These are phyloP conservation scores for Salmo trutta DNA, from an alignment of 2,797 vertebrate genomes.

Conservation along the genomic window DNA sequence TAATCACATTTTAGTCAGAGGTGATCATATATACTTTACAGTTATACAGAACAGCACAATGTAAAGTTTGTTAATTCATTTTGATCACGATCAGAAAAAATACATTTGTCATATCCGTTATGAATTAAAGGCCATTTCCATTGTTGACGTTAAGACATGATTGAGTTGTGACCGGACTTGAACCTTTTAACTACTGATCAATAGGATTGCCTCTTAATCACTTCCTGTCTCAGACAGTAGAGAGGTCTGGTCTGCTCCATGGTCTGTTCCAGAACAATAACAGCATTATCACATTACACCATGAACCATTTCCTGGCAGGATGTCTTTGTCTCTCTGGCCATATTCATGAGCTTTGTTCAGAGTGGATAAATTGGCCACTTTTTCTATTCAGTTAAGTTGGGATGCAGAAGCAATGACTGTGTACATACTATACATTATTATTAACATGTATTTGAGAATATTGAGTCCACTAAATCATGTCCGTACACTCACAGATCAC, in stretches of 20 bases:
- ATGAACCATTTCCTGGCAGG: constrained; percentile 5
- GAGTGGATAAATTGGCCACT: neutral
- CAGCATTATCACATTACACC: constrained; percentile 25
- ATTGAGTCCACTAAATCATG: neutral
- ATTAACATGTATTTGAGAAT: neutral
- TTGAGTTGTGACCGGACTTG: neutral
- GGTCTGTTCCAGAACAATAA: constrained; percentile 10
- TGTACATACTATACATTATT: neutral
- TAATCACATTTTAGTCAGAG: neutral
- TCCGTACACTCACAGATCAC: neutral
- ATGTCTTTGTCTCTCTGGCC: neutral
- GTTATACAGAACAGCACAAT: neutral
- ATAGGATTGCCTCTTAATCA: constrained; percentile 17
- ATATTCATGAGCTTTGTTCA: neutral
- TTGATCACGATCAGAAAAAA: neutral
- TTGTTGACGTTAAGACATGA: neutral
- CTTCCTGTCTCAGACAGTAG: constrained; percentile 8
- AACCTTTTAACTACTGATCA: constrained; percentile 10
- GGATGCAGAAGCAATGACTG: neutral
- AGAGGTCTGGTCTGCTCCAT: constrained; percentile 11
- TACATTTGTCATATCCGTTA: neutral
- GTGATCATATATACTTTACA: neutral
- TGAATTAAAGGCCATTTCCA: neutral
- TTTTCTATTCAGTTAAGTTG: neutral
- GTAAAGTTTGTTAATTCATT: neutral